phyloP scores from a whole-genome alignment of 2,888 invertebrate species.

The Pinctada fucata region DNA sequence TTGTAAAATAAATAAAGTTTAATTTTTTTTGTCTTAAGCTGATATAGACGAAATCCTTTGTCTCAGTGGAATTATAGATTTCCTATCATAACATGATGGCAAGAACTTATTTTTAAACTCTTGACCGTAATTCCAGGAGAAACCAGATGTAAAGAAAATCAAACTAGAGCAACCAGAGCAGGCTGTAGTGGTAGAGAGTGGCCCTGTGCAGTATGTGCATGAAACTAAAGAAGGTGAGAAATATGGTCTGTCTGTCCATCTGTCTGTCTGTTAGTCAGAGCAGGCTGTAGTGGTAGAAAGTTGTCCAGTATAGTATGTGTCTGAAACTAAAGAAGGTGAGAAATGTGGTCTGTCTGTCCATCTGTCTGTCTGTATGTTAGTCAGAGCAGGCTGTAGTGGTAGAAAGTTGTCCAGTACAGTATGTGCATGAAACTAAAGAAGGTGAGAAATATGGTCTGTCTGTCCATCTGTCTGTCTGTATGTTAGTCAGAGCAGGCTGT shows the following conservation, averaged over 20 bases:
- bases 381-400: conserved; percentile 49
- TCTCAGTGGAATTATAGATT: too few species aligned
- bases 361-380: too few species aligned
- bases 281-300: conserved; percentile 60
- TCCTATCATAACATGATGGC: too few species aligned
- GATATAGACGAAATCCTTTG: too few species aligned
- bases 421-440: conserved; percentile 46
- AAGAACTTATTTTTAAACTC: too few species aligned
- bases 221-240: conserved; percentile 46
- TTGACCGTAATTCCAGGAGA: conserved; percentile 13
- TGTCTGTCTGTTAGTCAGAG: not conserved
- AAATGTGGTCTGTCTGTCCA: not conserved
- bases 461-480: too few species aligned
- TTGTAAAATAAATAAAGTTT: too few species aligned
- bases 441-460: conserved; percentile 30
- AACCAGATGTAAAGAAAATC: conserved; percentile 43
- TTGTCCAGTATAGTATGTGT: conserved; percentile 64
- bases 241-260: too few species aligned
- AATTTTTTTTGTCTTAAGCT: too few species aligned
- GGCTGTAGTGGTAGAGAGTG: conserved; percentile 61
- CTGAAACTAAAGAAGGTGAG: conserved; percentile 46
- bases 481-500: conserved; percentile 35
- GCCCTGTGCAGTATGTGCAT: conserved; percentile 62
- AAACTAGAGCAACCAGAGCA: conserved; percentile 34
- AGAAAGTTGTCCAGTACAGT: conserved; percentile 68